Base-by-base conservation (phyloP, 2,888 invertebrate species). In the Polymixis flavicincta region DNA sequence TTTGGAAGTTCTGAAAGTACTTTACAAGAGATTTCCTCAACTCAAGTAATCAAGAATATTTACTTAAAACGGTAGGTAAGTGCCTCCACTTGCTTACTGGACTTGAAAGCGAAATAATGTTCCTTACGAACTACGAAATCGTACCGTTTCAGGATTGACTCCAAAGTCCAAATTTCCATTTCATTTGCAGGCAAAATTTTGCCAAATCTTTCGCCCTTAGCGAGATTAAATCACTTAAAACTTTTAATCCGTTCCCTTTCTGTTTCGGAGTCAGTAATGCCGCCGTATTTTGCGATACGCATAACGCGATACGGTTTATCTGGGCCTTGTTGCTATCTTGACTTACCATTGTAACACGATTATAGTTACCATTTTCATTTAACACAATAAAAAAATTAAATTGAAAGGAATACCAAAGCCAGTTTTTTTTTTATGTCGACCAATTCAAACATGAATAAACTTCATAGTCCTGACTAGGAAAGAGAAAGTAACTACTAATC, bases 211-310 rank as follows among this genome's bases (percentile, higher is more conserved):
- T 76, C 73, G 83, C 79, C 76, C 75, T 81, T 80, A 81, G 73
- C 80, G 48, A 80, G 78, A 87, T 85, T 87, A 84, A 85, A 85
- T 86, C 86, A 85, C 82, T 86, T 85, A 75, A 85, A 86, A 86
- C 72, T 86, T 86, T 86, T 87, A 87, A 86, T 86, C 84, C 75
- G 80, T 84, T 85, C 74, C 77, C 59, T 75, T 81, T 83, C 75
- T 78, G 82, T 83, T 85, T 72, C 55, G 69, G 50, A 82, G 54
- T 48, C 78, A 32, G 74, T 74, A 80, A 82, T 85, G 67, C 59
- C 60, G 64, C 69, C 73, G 84, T 81, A 79, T 87, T 78, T 74
- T 42, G 66, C 52, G 69, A 76, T 69, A 76, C 75, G 67, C 55
- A 66, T 73, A 66, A 50, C 71, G 64, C 52, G 77, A 80, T 82